phyloP scores from a whole-genome alignment of 1,140 invertebrate genomes.

The Mycetomoellerius zeteki region DNA sequence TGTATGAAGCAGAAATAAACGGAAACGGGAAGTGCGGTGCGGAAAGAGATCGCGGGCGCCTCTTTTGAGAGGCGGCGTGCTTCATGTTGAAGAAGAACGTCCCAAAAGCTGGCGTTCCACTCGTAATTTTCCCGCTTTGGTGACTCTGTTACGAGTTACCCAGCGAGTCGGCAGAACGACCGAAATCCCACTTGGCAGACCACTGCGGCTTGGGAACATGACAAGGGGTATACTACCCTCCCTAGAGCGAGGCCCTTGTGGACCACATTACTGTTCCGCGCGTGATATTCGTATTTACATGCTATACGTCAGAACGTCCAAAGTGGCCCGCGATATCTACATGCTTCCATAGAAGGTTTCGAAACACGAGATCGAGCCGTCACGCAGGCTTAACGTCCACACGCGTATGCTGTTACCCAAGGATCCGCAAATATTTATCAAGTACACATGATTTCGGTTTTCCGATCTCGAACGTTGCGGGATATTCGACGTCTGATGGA shows the following conservation, averaged over 20 bases:
- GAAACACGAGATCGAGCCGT: conserved; percentile 57
- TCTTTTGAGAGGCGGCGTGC: conserved; percentile 43
- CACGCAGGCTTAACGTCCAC: conserved; percentile 53
- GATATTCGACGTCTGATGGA: conserved; percentile 46
- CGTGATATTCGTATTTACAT: conserved; percentile 73
- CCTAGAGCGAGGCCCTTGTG: conserved; percentile 4
- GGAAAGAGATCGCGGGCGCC: conserved; percentile 49
- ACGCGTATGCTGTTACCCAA: conserved; percentile 34
- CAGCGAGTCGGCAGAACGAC: conserved; percentile 49
- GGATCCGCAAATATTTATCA: conserved; percentile 63
- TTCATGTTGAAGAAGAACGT: conserved; percentile 48
- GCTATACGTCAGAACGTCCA: conserved; percentile 53
- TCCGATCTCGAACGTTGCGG: conserved; percentile 39
- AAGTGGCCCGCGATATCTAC: conserved; percentile 22
- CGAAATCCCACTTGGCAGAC: conserved; percentile 73
- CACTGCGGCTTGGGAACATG: conserved; percentile 69
- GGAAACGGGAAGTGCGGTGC: conserved; percentile 42
- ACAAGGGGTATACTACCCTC: conserved; percentile 40
- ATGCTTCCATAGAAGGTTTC: conserved; percentile 19
- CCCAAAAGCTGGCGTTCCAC: conserved; percentile 63
- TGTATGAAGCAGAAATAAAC: conserved; percentile 54
- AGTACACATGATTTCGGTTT: conserved; percentile 62
- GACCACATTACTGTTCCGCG: conserved; percentile 58
- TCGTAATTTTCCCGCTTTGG: conserved; percentile 73
- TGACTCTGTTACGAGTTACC: conserved; percentile 71